Evolutionary conservation across 1,140 invertebrate genomes (phyloP).

Genomic region (Solen grandis): DNA sequence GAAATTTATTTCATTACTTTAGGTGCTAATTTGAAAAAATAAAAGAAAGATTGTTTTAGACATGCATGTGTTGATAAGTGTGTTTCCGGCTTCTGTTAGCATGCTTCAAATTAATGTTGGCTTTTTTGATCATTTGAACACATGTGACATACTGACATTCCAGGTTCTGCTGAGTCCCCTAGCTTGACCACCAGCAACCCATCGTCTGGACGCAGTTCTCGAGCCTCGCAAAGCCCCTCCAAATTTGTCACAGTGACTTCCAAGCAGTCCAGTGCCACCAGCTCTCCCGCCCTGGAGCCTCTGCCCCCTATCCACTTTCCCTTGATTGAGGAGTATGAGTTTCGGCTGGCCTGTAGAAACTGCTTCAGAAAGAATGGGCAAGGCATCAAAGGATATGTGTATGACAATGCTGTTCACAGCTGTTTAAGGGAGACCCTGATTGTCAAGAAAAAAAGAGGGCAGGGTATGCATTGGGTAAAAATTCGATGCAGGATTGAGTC

Average conservation of each 20-base stretch:
- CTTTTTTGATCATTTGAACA: too few relatives aligned
- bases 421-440: conserved; percentile 70
- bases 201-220: conserved; percentile 46
- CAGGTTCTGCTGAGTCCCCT: too few relatives aligned
- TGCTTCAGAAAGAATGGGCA: conserved; percentile 74
- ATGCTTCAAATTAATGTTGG: too few relatives aligned
- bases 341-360: conserved; percentile 65
- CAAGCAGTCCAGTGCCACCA: neutral
- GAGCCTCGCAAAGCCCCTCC: conserved; percentile 43
- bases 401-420: conserved; percentile 56
- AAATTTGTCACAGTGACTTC: conserved; percentile 6
- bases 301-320: conserved; percentile 64
- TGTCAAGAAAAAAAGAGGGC: conserved; percentile 60
- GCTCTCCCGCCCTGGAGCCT: neutral
- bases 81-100: too few relatives aligned
- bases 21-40: too few relatives aligned
- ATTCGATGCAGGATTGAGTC: conserved; percentile 60
- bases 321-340: conserved; percentile 67
- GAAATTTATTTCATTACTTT: too few relatives aligned
- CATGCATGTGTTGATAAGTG: too few relatives aligned
- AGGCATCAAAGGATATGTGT: conserved; percentile 64
- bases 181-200: conserved; percentile 18
- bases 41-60: too few relatives aligned
- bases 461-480: conserved; percentile 67
- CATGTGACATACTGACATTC: too few relatives aligned